A percentile compares a stretch with the other conserved stretches of the same genome.
phyloP scores from a whole-genome alignment of 2,888 invertebrate species.

The Heliconius hortense region DNA sequence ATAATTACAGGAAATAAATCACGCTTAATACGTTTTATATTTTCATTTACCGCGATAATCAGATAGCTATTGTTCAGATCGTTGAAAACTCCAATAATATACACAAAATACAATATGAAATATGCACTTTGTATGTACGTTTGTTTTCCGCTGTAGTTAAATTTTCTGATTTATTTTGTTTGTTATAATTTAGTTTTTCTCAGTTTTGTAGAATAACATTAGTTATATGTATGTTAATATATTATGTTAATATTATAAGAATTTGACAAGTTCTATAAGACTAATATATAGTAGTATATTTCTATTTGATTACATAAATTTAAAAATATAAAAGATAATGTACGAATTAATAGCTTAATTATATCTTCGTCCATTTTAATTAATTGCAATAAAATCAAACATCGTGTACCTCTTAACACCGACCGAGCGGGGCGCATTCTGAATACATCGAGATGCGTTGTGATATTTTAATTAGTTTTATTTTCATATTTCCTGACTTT shows the following conservation, averaged over 20 bases:
- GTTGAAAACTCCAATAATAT: constrained; percentile 16
- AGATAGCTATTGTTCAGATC: constrained; percentile 19
- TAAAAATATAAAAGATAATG: too few species aligned
- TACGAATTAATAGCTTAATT: too few species aligned
- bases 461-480: constrained; percentile 23
- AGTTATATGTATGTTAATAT: background rate
- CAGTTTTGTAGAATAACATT: background rate
- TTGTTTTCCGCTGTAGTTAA: background rate
- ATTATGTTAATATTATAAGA: too few species aligned
- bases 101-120: constrained; percentile 12
- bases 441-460: background rate
- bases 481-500: constrained; percentile 10
- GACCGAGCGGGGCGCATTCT: background rate
- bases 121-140: background rate
- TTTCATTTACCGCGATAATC: constrained; percentile 21
- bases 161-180: background rate
- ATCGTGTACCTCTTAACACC: background rate
- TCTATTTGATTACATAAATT: too few species aligned
- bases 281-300: too few species aligned
- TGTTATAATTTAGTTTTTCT: background rate
- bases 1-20: constrained; percentile 10
- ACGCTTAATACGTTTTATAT: constrained; percentile 23
- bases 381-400: constrained; percentile 7
- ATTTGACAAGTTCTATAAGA: too few species aligned
- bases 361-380: background rate